These are phyloP conservation scores for Pherbina coryleti DNA, from an alignment of 2,888 invertebrate species.

Conservation along the genomic window DNA sequence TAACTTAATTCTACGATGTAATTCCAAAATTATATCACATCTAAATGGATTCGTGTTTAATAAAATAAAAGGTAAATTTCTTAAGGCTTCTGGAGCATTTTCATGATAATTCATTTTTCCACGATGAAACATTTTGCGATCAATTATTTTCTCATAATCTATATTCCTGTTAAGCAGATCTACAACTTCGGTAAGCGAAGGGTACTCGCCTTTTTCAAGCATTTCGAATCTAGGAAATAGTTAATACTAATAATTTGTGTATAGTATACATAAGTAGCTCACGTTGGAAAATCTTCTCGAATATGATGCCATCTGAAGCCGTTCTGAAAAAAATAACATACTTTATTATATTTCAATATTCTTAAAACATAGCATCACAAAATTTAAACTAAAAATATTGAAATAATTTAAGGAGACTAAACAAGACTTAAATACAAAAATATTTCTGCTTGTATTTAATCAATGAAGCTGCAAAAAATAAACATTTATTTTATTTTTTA, in stretches of 20 bases:
- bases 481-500: background rate
- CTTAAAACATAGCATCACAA: background rate
- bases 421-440: background rate
- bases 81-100: conserved; percentile 46
- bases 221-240: conserved; percentile 54
- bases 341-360: background rate
- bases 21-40: conserved; percentile 52
- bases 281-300: conserved; percentile 59
- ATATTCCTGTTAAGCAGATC: conserved; percentile 52
- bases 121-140: conserved; percentile 45
- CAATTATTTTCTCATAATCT: conserved; percentile 55
- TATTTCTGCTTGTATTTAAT: background rate
- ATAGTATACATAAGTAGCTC: conserved; percentile 42
- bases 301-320: conserved; percentile 54
- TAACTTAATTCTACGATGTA: conserved; percentile 29
- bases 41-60: conserved; percentile 56
- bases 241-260: background rate
- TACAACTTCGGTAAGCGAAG: conserved; percentile 55
- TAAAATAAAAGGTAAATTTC: conserved; percentile 49
- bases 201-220: conserved; percentile 60
- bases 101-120: conserved; percentile 47
- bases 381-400: background rate
- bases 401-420: background rate
- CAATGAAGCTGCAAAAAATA: conserved; percentile 20
- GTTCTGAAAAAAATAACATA: conserved; percentile 46